Evolutionary conservation across 23 tunicate genomes (phyloP).

Genomic region (Diplosoma virens): DNA sequence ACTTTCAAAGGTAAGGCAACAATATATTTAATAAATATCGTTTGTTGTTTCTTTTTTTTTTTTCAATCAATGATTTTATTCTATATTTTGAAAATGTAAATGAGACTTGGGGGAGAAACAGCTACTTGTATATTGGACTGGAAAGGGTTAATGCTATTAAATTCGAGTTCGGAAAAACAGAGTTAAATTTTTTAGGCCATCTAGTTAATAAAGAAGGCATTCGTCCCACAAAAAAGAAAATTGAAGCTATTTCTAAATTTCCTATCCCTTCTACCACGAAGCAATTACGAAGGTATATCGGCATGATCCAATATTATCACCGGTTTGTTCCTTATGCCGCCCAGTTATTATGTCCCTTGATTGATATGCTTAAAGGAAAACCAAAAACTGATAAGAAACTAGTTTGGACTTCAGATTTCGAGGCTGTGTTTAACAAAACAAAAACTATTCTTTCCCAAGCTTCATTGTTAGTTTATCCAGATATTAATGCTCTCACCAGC

Average conservation of each 20-base stretch:
- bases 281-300: background rate
- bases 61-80: no score
- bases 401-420: background rate
- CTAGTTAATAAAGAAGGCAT: background rate
- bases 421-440: background rate
- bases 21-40: no score
- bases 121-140: no score
- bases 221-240: background rate
- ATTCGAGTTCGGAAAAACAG: background rate
- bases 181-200: constrained; percentile 1
- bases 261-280: background rate
- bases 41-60: no score
- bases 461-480: background rate
- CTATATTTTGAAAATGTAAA: no score
- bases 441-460: background rate
- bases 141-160: constrained; percentile 16
- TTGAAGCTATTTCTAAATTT: background rate
- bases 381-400: background rate
- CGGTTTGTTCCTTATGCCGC: background rate
- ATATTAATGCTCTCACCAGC: background rate
- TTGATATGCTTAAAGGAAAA: background rate
- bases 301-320: background rate
- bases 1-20: no score
- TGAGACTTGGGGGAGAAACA: no score
- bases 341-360: background rate